Evolutionary conservation across 2,888 invertebrate genomes (phyloP), one percentile per base, ranked within the genome.

Genomic region (Macrosiphum euphorbiae): DNA sequence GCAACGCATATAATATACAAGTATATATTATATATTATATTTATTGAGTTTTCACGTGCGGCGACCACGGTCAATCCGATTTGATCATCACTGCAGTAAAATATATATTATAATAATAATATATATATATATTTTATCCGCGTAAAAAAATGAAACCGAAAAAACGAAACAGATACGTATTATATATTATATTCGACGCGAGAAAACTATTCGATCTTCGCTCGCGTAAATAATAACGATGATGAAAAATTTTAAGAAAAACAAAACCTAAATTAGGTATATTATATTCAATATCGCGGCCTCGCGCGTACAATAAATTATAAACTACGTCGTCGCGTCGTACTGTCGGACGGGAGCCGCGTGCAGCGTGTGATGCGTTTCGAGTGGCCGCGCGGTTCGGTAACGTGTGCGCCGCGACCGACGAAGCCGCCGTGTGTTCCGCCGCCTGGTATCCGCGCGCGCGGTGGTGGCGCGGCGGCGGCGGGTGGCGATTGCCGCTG

Each of bases 371-470:
- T 58, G 67, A 90, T 67, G 67, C 55, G 89, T 35, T 89, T 93
- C 93, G 93, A 84, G 84, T 84, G 78, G 52, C 84, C 92, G 92
- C 88, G 92, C 92, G 93, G 93, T 93, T 93, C 93, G 89, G 93
- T 93, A 90, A 93, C 90, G 93, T 90, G 93, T 93, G 93, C 55
- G 55, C 52, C 67, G 35, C 87, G 87, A 86, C 58, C 89, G 88
- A 78, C 78, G 35, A 16, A n/a, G 41, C 52, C 88, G 44, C 52
- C 47, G 47, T 52, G 84, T 41, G 89, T 88, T 78, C 44, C 93
- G 47, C 61, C 85, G 84, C 58, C 35, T 47, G 93, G 89, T 90
- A 61, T n/a, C 89, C 58, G 84, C 89, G 85, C 44, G 28, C 92
- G 47, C 47, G 20, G 90, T 24, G 61, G 89, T 55, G 4, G 89